These are phyloP conservation scores for Theonella swinhoei DNA, from an alignment of 37 sponge, comb jelly and placozoan species.

Conservation along the genomic window DNA sequence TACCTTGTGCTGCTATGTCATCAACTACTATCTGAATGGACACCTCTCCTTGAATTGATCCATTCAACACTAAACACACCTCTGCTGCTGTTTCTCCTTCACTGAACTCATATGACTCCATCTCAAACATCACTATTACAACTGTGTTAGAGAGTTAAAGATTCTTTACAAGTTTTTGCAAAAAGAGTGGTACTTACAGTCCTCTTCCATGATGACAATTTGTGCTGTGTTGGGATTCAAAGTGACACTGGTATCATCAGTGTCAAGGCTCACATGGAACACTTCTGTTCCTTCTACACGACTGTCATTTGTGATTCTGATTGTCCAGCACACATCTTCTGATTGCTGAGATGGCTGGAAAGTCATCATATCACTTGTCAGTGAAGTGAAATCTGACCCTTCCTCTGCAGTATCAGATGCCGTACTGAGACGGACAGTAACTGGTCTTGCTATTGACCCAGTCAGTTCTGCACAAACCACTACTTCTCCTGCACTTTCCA, in stretches of 20 bases:
- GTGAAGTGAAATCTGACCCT: not conserved
- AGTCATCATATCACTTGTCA: too few species aligned
- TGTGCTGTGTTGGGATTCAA: not conserved
- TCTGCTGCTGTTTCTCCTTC: not conserved
- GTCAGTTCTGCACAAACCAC: not conserved
- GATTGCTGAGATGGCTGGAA: too few species aligned
- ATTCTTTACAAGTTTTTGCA: too few species aligned
- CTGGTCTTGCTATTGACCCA: not conserved
- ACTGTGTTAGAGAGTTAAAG: not conserved
- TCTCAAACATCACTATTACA: constrained; percentile 1
- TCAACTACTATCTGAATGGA: not conserved
- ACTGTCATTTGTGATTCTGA: not conserved
- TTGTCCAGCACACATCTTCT: not conserved
- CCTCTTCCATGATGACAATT: not conserved
- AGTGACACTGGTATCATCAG: not conserved
- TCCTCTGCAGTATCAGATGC: not conserved
- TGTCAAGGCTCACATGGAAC: not conserved
- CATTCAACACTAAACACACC: not conserved
- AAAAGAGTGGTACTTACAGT: not conserved
- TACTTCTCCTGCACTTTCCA: not conserved
- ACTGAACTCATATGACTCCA: not conserved
- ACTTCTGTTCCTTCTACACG: not conserved
- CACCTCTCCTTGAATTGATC: not conserved
- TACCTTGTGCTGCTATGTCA: not conserved
- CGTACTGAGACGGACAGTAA: not conserved